Evolutionary conservation across 2,888 invertebrate genomes (phyloP), one percentile per base, ranked within the genome.

Genomic region (Lagria hirta): DNA sequence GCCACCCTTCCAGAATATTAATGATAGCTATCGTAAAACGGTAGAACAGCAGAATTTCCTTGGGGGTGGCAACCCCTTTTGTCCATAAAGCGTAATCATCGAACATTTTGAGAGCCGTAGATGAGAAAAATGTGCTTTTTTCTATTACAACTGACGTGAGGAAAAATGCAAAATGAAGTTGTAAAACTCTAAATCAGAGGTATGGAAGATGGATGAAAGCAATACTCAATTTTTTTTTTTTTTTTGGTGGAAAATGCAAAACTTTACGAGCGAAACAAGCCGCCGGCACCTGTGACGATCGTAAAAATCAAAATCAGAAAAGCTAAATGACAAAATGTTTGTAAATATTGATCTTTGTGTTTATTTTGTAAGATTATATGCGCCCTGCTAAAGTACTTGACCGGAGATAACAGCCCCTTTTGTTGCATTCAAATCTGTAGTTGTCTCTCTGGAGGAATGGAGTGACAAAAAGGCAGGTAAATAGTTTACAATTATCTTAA

Each of bases 231-330:
- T n/a, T n/a, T n/a, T n/a, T n/a, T n/a, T n/a, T n/a, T n/a, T n/a
- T n/a, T n/a, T n/a, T n/a, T n/a, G n/a, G n/a, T n/a, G n/a, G n/a
- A 46, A 54, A 52, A 56, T 52, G 54, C 50, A 46, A 54, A 56
- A 54, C 50, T 56, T 54, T 52, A 54, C 51, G 56, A 51, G 40
- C 41, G 49, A 54, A 54, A 52, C 38, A 48, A 42, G 43, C 34
- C 35, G 43, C 29, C 49, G 49, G 27, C 52, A 53, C 50, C 52
- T 53, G 52, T 48, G 50, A 26, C 50, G 48, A 46, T 53, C 50
- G 52, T 53, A 53, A 53, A 53, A 53, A 50, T 51, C 43, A 48
- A 48, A n/a, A 48, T 48, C 43, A 48, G 38, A 28, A 22, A 43
- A 37, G 43, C 38, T 48, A 48, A 48, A 43, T 48, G 47, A 28